Evolutionary conservation across 2,888 invertebrate genomes (phyloP).

Genomic region (Polyommatus icarus): DNA sequence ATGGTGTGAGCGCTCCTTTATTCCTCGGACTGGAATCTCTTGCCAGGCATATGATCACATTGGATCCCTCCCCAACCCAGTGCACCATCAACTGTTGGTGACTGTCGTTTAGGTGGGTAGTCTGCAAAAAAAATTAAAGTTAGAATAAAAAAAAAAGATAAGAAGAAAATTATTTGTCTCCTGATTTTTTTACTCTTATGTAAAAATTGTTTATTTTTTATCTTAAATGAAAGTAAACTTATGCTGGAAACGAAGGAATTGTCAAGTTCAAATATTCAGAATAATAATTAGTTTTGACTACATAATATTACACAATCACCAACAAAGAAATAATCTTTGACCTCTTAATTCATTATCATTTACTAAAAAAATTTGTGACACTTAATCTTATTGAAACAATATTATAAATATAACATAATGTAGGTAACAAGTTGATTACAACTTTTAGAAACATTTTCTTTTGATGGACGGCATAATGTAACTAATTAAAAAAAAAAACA

Average conservation of each 20-base stretch:
- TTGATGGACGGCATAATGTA: no score
- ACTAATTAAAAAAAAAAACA: no score
- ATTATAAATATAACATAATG: background rate
- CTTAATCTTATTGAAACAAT: background rate
- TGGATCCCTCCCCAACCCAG: constrained; percentile 94
- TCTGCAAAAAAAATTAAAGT: constrained; percentile 76
- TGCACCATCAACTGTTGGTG: constrained; percentile 95
- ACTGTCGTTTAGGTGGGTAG: constrained; percentile 88
- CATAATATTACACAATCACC: background rate
- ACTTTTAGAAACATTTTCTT: no score
- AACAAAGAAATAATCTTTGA: constrained; percentile 13
- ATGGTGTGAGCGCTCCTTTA: constrained; percentile 82
- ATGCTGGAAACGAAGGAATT: background rate
- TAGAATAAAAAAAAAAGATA: background rate
- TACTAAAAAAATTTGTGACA: background rate
- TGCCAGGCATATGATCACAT: constrained; percentile 92
- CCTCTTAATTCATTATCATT: background rate
- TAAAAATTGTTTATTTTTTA: no score
- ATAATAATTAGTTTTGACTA: background rate
- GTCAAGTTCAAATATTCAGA: background rate
- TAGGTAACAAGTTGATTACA: background rate
- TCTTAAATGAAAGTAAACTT: background rate
- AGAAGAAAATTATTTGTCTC: background rate
- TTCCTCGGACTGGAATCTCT: constrained; percentile 83
- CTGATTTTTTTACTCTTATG: no score